Conservation (phyloP, 1,140 invertebrate species). For the Chrysoperla carnea region DNA sequence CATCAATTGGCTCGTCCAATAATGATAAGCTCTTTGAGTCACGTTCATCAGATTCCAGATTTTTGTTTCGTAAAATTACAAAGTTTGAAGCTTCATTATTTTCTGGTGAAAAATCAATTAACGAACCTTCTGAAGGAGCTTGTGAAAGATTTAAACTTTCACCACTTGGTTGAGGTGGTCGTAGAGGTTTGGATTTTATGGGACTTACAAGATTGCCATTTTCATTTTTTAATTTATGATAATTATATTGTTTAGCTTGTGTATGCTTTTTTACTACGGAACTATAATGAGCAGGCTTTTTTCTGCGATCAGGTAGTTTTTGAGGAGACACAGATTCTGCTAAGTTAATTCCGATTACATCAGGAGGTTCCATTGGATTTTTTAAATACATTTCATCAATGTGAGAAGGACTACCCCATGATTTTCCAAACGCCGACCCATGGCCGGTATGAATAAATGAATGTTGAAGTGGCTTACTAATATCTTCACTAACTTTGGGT, state of each 20-base stretch:
- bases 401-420: slow-evolving; percentile 69
- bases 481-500: slow-evolving; percentile 44
- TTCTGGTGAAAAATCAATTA: slow-evolving; percentile 42
- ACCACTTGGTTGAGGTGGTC: slow-evolving; percentile 28
- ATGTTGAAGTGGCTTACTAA: slow-evolving; percentile 59
- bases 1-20: slow-evolving; percentile 60
- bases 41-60: background rate
- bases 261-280: slow-evolving; percentile 29
- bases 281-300: slow-evolving; percentile 24
- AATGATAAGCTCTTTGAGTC: slow-evolving; percentile 32
- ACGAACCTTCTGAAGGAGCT: slow-evolving; percentile 27
- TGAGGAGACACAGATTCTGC: slow-evolving; percentile 11
- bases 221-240: slow-evolving; percentile 56
- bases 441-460: slow-evolving; percentile 77
- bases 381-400: slow-evolving; percentile 68
- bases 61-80: slow-evolving; percentile 3
- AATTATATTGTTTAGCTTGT: slow-evolving; percentile 50
- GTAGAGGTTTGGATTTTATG: slow-evolving; percentile 14
- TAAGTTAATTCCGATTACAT: slow-evolving; percentile 35
- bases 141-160: slow-evolving; percentile 11
- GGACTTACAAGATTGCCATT: slow-evolving; percentile 7
- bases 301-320: slow-evolving; percentile 14
- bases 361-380: slow-evolving; percentile 71
- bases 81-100: slow-evolving; percentile 11
- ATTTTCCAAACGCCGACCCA: slow-evolving; percentile 54